Evolutionary conservation across 2,888 invertebrate species (phyloP), one percentile per base, ranked within the genome.

Genomic region (Atherix ibis): DNA sequence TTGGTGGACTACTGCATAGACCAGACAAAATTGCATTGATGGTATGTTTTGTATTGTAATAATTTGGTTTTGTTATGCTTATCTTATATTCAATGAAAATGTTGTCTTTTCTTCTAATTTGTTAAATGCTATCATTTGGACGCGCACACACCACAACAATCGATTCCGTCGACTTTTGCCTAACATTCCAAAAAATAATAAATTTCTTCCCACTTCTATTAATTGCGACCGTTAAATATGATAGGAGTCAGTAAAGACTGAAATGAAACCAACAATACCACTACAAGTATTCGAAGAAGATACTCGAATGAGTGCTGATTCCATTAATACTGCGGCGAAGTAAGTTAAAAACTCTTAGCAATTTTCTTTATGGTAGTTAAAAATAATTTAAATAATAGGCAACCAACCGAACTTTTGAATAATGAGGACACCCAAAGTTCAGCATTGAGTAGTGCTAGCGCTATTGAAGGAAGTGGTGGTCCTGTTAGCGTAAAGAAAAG

Each of bases 381-480:
- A 8, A 22, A 22, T 6, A 8, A 22, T 22, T 22, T 22, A 22
- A 22, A 10, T 10, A 22, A 22, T 17, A 27, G 27, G 10, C 54
- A 54, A 50, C 73, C 43, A 52, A 46, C 49, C 16, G 58, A 59
- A 34, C 54, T 54, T 34, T 43, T 54, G 3, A 52, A 58, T 37
- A 76, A 76, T 50, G 85, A 85, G 47, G 80, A 81, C 55, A 84
- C 84, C 4, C 82, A 83, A 56, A 82, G 80, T 49, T 84, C 84
- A n/a, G 71, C 81, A 18, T 66, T 78, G 45, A 84, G 83, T 53
- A 76, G 74, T 16, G 45, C 49, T 12, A 62, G 62, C 43, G 46
- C 53, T 37, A 40, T 59, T 30, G 60, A 61, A 39, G 40, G 37
- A 9, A 28, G 36, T 12, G 40, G 37, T 27, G 37, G 34, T 14